Evolutionary conservation across 1,140 invertebrate genomes (phyloP).

Genomic region (Hestina assimilis): DNA sequence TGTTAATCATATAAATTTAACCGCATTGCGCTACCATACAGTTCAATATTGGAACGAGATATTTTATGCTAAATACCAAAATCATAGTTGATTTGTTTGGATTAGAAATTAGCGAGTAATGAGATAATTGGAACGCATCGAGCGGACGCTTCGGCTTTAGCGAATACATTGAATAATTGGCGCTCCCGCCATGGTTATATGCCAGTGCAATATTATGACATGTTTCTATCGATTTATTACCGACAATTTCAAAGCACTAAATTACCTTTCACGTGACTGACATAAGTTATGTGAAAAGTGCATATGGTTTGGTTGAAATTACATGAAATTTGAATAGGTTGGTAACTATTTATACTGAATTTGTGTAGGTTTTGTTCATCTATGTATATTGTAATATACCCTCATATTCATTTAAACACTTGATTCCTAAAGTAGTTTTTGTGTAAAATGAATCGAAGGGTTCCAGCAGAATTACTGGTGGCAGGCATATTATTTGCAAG

Average conservation of each 20-base stretch:
- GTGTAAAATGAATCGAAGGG: too few species aligned
- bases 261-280: neutral
- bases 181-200: slow-evolving; percentile 16
- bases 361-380: too few species aligned
- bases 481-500: too few species aligned
- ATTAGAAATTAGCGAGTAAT: slow-evolving; percentile 17
- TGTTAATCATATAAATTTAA: neutral
- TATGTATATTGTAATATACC: too few species aligned
- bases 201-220: slow-evolving; percentile 16
- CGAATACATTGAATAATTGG: slow-evolving; percentile 22
- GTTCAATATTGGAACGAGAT: neutral
- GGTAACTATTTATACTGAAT: too few species aligned
- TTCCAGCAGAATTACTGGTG: too few species aligned
- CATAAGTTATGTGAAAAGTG: neutral
- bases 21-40: neutral
- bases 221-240: slow-evolving; percentile 17
- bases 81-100: slow-evolving; percentile 11
- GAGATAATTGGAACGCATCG: slow-evolving; percentile 16
- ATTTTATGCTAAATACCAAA: slow-evolving; percentile 1
- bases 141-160: slow-evolving; percentile 3
- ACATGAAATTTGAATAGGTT: too few species aligned
- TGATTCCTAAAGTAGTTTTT: too few species aligned
- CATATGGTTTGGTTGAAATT: neutral
- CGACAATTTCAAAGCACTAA: neutral
- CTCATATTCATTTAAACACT: too few species aligned